A percentile compares a stretch with the other conserved stretches of the same genome.
Conservation (phyloP, 2,113 vertebrate genomes). For the Limnothrissa miodon region DNA sequence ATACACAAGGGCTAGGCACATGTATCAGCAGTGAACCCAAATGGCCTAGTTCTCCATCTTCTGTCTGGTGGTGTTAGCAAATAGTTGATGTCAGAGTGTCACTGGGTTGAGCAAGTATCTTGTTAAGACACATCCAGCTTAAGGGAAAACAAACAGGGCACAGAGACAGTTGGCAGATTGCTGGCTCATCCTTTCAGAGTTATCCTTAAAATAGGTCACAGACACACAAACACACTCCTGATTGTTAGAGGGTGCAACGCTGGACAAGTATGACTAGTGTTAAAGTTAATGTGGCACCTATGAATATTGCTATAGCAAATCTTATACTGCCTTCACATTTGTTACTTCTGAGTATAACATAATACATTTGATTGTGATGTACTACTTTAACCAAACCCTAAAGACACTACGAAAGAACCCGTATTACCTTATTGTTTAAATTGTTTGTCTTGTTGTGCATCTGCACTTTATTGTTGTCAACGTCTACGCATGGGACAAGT, state of each 20-base stretch:
- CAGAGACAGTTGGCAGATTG: constrained; percentile 41
- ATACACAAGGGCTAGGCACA: not conserved
- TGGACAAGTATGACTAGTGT: not conserved
- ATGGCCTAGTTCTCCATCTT: not conserved
- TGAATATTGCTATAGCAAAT: not conserved
- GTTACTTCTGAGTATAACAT: not conserved
- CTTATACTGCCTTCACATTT: not conserved
- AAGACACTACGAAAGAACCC: too few species aligned
- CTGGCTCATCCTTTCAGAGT: constrained; percentile 41
- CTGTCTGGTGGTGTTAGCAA: constrained; percentile 6
- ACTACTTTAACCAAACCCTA: too few species aligned
- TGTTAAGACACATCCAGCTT: constrained; percentile 63
- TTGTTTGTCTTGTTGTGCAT: too few species aligned
- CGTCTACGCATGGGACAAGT: too few species aligned
- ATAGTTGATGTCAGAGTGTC: constrained; percentile 2
- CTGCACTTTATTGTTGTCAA: too few species aligned
- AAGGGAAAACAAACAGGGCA: constrained; percentile 60
- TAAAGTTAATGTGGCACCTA: not conserved
- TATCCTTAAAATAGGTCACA: constrained; percentile 62
- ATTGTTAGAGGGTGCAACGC: constrained; percentile 36
- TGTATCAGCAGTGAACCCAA: not conserved
- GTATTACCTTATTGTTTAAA: too few species aligned
- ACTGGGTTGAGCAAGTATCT: constrained; percentile 29
- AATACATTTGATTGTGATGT: not conserved
- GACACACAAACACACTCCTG: constrained; percentile 49